Base-by-base conservation (phyloP, 2,797 vertebrate species). In the Apogon hyalosoma region DNA sequence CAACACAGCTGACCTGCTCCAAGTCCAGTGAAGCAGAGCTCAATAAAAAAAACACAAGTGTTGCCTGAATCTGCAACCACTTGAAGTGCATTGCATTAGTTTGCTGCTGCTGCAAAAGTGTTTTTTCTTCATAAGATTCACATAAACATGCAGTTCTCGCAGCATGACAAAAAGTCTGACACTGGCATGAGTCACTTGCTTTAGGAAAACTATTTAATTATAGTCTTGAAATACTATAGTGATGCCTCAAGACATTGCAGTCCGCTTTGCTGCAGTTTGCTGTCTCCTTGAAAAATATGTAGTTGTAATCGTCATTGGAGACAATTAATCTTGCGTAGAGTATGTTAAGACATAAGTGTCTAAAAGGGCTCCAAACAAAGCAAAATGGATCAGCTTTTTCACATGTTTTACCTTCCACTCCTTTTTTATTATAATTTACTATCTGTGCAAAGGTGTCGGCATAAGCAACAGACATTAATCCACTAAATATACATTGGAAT, bases 181-280 rank as follows among this genome's bases (percentile, higher is more conserved):
- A 57, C 28, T 5, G 6, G 16, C 12, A 13, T 74, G 54, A 65
- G 43, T 66, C 75, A 54, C 38, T 64, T 15, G 56, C 48, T 19
- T 63, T 50, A 70, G 62, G 19, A 43, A 43, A 61, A 55, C 6
- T 28, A 18, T 64, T 67, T 68, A 52, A 82, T 75, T 53, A 69
- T 49, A 56, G 49, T 65, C 52, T 51, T 49, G 2, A 68, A 68
- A 46, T 39, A 5, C 4, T 18, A 15, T 28, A 36, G 42, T 1
- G 19, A 67, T 28, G 67, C 31, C 31, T 69, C 18, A 1, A 47
- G 54, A 55, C 47, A 49, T 38, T 4, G n/a, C 38, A 43, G 56
- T 36, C 21, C 63, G 31, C 13, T 39, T 50, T 18, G 4, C 21
- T 12, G 49, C 3, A 24, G n/a, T 15, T 52, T 71, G 21, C 41